Evolutionary conservation across 1,140 invertebrate genomes (phyloP).

Genomic region (Drosophila parvula): DNA sequence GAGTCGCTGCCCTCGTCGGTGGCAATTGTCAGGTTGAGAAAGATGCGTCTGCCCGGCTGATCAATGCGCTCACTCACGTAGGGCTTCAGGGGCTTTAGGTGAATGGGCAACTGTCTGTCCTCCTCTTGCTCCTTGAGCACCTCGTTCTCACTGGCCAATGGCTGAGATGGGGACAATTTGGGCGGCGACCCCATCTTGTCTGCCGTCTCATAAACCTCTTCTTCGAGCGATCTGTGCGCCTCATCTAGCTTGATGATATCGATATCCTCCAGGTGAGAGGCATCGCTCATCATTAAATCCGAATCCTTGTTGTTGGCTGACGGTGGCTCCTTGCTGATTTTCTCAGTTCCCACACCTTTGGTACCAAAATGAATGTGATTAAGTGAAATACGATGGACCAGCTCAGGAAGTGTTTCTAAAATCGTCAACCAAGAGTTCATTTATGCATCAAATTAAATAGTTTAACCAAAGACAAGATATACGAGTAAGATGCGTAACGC

Average conservation of each 20-base stretch:
- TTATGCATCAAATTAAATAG: too few species aligned
- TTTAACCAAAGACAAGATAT: neutral
- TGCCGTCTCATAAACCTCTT: constrained; percentile 62
- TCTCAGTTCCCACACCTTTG: constrained; percentile 10
- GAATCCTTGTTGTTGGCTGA: neutral
- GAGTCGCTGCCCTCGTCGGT: constrained; percentile 76
- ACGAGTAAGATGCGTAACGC: neutral
- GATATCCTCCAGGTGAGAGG: constrained; percentile 63
- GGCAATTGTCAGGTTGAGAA: constrained; percentile 81
- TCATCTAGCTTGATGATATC: constrained; percentile 78
- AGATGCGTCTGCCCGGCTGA: constrained; percentile 66
- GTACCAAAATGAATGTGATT: constrained; percentile 13
- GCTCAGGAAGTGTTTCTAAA: constrained; percentile 12
- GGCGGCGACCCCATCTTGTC: neutral
- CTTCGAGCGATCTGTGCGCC: constrained; percentile 43
- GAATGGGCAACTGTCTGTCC: constrained; percentile 7
- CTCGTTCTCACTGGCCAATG: constrained; percentile 59
- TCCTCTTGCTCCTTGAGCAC: constrained; percentile 48
- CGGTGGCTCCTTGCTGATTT: neutral
- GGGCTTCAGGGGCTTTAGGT: constrained; percentile 58
- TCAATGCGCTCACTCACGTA: constrained; percentile 71
- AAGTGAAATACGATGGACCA: neutral
- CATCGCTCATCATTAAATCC: constrained; percentile 77
- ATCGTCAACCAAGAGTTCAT: neutral
- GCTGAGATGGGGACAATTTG: neutral